Evolutionary conservation across 2,888 invertebrate genomes (phyloP), one percentile per base, ranked within the genome.

Genomic region (Dicranocentrus wangi): DNA sequence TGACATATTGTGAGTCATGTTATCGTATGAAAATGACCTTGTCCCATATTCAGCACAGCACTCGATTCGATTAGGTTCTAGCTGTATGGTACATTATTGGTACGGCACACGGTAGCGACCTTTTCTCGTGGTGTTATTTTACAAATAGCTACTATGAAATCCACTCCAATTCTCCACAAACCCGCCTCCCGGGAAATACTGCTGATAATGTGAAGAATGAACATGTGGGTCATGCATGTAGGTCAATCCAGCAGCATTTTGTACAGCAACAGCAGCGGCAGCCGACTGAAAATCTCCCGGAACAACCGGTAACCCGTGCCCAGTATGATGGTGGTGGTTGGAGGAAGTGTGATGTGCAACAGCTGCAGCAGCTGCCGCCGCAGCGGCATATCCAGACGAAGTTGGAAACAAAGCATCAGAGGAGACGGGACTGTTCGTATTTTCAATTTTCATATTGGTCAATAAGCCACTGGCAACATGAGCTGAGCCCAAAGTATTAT

Each of bases 171-270:
- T 85, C 17, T 85, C 85, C 1, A 83, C 82, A 55, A 84, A 84
- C 19, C 82, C 79, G 53, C 81, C 81, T 28, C 81, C 2, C 15
- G 75, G 79, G 65, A 86, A 85, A 84, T 86, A 86, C 84, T 86
- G 86, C 77, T 84, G 86, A 28, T 85, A 84, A 61, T 85, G 82
- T 0, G 82, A 32, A 5, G 78, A 39, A 28, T 85, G 84, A 23
- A 84, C 73, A 78, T 84, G 84, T 43, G 84, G 81, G 51, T 85
- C 85, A 61, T 84, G 84, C 82, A 85, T 83, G 66, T 84, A 85
- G 28, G 79, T 51, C 39, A 84, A 66, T 39, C 84, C 83, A 39
- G 81, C 61, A 42, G 77, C 66, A 65, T 81, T 77, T 32, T 81
- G 83, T 21, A 81, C 83, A 2, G 81, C 73, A 10, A 71, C 70